Evolutionary conservation across 2,797 vertebrate genomes (phyloP), one percentile per base, ranked within the genome.

Genomic region (Discoglossus pictus): DNA sequence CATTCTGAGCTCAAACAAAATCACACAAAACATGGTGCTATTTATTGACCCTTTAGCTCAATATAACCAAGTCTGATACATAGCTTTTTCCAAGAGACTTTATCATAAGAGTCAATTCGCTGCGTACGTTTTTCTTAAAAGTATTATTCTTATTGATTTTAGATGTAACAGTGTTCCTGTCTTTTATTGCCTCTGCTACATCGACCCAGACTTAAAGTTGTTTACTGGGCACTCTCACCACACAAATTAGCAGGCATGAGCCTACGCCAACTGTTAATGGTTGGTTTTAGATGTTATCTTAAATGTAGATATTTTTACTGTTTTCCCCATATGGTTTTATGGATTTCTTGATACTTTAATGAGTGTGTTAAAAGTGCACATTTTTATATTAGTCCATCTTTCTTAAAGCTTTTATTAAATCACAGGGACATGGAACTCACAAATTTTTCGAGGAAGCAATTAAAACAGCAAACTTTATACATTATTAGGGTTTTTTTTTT

Each of bases 131-230:
- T 61, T 61, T 50, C 51, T 47, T 62, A 69, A 69, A 54, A 48
- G 42, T 38, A 55, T 61, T 62, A 69, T 69, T 69, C 42, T 42
- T 27, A 67, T 67, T 54, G 58, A 61, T 61, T 69, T 54, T 46
- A 20, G 39, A 38, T 53, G 55, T 34, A 47, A 24, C 31, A 20
- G 39, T 48, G 13, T 52, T 46, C 38, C 23, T 38, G 20, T 53
- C 31, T 54, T 43, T 63, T 70, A 62, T 54, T 70, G 59, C 50
- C 27, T 38, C 17, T 47, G 21, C 42, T 36, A 35, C 27, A 31
- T 55, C 39, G 34, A 62, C 56, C 15, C 20, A 54, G 27, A 62
- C 50, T 50, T 5, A 62, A 56, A 24, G 42, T 53, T 52, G 55
- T 63, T 62, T 63, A 47, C 50, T 48, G 39, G 38, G 23, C 13